phyloP scores from a whole-genome alignment of 2,797 vertebrate genomes.

The Falco cherrug region DNA sequence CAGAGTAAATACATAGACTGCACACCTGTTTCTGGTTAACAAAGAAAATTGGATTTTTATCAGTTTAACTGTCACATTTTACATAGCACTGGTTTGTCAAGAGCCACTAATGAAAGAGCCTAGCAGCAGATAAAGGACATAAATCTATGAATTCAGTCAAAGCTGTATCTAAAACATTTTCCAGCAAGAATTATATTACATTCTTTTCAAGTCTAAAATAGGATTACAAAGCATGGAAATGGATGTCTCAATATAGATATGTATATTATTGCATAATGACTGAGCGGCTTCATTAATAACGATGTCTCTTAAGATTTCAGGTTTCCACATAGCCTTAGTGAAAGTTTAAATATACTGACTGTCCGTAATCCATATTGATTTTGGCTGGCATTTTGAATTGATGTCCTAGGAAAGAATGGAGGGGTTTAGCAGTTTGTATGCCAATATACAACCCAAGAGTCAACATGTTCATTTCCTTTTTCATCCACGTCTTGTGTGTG shows the following conservation, averaged over 20 bases:
- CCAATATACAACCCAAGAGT: neutral
- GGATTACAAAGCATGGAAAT: slow-evolving; percentile 27
- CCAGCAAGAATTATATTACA: slow-evolving; percentile 6
- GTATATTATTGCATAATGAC: slow-evolving; percentile 20
- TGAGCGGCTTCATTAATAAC: slow-evolving; percentile 12
- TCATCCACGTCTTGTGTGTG: fast-evolving
- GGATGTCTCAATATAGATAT: slow-evolving; percentile 29
- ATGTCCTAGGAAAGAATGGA: neutral
- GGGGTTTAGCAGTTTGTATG: neutral
- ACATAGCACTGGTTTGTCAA: slow-evolving; percentile 13
- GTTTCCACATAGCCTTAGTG: neutral
- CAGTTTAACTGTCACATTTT: neutral
- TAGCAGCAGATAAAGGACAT: neutral
- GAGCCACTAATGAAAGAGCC: slow-evolving; percentile 33
- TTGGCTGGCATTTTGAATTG: neutral
- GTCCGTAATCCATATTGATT: neutral
- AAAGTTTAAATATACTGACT: neutral
- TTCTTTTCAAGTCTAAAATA: slow-evolving; percentile 29
- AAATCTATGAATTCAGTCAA: no score
- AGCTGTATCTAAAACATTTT: slow-evolving; percentile 32
- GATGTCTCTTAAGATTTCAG: neutral
- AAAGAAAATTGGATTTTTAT: slow-evolving; percentile 45
- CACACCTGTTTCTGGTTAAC: slow-evolving; percentile 6
- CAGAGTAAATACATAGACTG: neutral
- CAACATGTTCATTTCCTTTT: neutral